phyloP scores from a whole-genome alignment of 2,888 invertebrate genomes.

The Plagodis pulveraria region DNA sequence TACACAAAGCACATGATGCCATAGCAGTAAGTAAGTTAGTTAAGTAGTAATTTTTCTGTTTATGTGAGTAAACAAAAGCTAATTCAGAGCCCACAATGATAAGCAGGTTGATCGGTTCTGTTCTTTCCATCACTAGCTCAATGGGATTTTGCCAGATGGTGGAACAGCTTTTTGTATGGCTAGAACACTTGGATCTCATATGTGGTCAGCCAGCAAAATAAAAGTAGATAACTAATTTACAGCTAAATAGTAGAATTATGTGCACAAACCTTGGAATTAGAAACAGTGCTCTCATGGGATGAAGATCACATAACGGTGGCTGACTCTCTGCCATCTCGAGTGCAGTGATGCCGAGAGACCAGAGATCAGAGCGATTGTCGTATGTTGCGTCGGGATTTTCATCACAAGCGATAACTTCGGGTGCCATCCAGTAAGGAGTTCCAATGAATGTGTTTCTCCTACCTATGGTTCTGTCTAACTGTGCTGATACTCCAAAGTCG shows the following conservation, averaged over 20 bases:
- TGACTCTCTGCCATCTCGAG: conserved; percentile 99
- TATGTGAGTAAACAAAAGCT: no score
- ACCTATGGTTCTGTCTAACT: conserved; percentile 99
- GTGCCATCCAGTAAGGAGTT: conserved; percentile 99
- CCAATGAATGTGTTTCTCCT: conserved; percentile 99
- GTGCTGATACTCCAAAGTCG: conserved; percentile 99
- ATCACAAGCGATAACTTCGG: conserved; percentile 99
- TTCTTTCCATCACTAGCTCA: no score
- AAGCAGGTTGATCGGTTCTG: no score
- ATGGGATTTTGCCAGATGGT: no score
- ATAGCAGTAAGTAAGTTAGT: no score
- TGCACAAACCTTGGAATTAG: conserved; percentile 91
- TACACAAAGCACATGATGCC: no score
- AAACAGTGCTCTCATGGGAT: conserved; percentile 99
- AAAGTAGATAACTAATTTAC: neutral
- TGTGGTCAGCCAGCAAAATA: neutral
- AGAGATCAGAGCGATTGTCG: conserved; percentile 97
- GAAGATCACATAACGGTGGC: conserved; percentile 99
- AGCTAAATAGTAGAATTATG: neutral
- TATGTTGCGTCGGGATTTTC: conserved; percentile 99
- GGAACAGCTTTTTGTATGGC: no score
- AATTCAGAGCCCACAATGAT: no score
- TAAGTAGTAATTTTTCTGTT: no score
- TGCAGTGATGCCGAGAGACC: conserved; percentile 98
- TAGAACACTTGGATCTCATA: no score